Base-by-base conservation (phyloP, 2,888 invertebrate species). In the Drosophila yooni region DNA sequence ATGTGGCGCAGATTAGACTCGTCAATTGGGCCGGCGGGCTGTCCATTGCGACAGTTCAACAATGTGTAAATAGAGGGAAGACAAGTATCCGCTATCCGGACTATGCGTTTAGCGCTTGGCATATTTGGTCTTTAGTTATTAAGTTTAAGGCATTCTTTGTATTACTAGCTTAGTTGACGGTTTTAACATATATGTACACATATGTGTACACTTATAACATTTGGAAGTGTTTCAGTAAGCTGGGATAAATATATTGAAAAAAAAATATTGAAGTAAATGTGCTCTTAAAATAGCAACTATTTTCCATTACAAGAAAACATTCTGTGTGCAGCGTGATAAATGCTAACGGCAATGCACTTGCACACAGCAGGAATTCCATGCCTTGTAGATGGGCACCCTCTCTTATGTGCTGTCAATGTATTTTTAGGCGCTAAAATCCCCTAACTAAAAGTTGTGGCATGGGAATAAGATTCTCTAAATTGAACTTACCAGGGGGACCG, bases 21-120 rank as follows among this genome's bases (percentile, higher is more conserved):
- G 59, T 57, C 62, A 65, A 76, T 65, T 70, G 56, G 50, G 57
- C 61, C 67, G 70, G 74, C 66, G 67, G 69, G 72, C 64, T 69
- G 67, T 59, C 57, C 58, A 54, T 59, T 74, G 73, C 82, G 75
- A 76, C 76, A 90, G 89, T 88, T 90, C 84, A 84, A 88, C 81
- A 81, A 76, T 79, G 79, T 79, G 53, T 77, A 66, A 76, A 74
- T 72, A 70, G 73, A 70, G 59, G 58, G 67, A 52, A 50, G 67
- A 61, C 46, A 66, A 53, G 57, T 51, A 62, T n/a, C 50, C 13
- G 64, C 38, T 21, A 21, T 51, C 6, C 18, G 66, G 5, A 40
- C 50, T 31, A 21, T 10, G 4, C 63, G 48, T 62, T 43, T 46
- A 34, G 27, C 13, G 36, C 34, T 46, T 25, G 21, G 25, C 29